Base-by-base conservation (phyloP, 2,888 invertebrate genomes). In the Piscicola geometra region DNA sequence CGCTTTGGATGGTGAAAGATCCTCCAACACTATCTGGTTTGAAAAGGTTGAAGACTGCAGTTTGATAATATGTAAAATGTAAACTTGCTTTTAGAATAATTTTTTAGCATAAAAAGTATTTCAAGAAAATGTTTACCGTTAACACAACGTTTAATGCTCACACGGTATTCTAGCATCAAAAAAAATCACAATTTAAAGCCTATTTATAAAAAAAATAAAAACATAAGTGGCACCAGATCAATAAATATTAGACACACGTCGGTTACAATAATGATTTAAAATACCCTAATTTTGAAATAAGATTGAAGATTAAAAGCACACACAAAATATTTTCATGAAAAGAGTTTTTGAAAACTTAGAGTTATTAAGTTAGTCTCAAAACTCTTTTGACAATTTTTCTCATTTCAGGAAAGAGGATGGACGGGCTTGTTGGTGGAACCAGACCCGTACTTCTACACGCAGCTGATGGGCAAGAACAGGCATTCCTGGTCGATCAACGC, bases 401-500 rank as follows among this genome's bases (percentile, higher is more conserved):
- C n/a, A n/a, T 56, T 56, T 93, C 93, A 32, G 68, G 28, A 30
- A 28, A 32, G 60, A 36, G 41, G 50, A 9, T 76, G 76, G 72
- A 76, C 72, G 3, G 77, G 77, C 21, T 36, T 77, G n/a, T 36
- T 77, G 33, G 52, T 77, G 15, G 77, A 76, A 79, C 91, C 92
- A 0, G 91, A 92, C 80, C 90, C 92, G 0, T 85, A 89, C n/a
- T 91, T 91, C 86, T 93, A 89, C 87, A 90, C 91, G 77, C 88
- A 88, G 77, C 85, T 91, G 81, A 85, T 90, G 30, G 85, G 88
- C 76, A 89, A 89, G 80, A 89, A 88, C 81, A 87, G 86, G 80
- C 87, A 89, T 78, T 87, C 88, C 74, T 88, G 88, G 79, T 88
- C 90, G 60, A 88, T 90, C 82, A 92, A 92, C 82, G 92, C 92